These are phyloP conservation scores for Adoxophyes honmai DNA, from an alignment of 1,140 invertebrate species.

Conservation along the genomic window DNA sequence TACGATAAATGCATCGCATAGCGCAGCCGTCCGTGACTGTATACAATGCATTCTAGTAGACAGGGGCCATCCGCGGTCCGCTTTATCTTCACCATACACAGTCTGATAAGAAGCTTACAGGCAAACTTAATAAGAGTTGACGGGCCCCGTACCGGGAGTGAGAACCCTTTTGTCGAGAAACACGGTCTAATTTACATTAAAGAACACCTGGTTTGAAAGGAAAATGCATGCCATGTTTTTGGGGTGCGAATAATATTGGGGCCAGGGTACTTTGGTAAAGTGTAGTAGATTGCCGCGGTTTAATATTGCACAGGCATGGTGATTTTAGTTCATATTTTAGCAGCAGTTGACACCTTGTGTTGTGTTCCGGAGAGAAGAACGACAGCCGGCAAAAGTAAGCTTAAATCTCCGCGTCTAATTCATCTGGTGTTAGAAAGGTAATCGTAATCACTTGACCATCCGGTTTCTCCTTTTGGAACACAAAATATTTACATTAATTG, in stretches of 20 bases:
- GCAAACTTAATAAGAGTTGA: constrained; percentile 63
- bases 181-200: constrained; percentile 42
- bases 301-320: no score
- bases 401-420: no score
- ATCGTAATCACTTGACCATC: no score
- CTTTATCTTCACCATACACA: constrained; percentile 65
- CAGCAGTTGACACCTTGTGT: no score
- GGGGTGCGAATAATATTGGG: background rate
- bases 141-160: constrained; percentile 25
- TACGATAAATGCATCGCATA: constrained; percentile 12
- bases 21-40: constrained; percentile 28
- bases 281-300: no score
- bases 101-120: constrained; percentile 66
- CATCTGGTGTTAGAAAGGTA: no score
- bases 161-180: constrained; percentile 43
- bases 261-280: background rate
- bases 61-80: constrained; percentile 46
- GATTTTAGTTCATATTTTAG: no score
- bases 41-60: constrained; percentile 46
- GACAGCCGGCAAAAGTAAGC: no score
- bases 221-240: constrained; percentile 51
- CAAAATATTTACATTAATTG: no score
- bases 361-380: no score
- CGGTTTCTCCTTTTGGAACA: no score
- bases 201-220: constrained; percentile 32